Percentiles rank a stretch among this genome's conserved stretches.
phyloP scores from a whole-genome alignment of 2,797 vertebrate genomes.

The Phoxinus dragarum region DNA sequence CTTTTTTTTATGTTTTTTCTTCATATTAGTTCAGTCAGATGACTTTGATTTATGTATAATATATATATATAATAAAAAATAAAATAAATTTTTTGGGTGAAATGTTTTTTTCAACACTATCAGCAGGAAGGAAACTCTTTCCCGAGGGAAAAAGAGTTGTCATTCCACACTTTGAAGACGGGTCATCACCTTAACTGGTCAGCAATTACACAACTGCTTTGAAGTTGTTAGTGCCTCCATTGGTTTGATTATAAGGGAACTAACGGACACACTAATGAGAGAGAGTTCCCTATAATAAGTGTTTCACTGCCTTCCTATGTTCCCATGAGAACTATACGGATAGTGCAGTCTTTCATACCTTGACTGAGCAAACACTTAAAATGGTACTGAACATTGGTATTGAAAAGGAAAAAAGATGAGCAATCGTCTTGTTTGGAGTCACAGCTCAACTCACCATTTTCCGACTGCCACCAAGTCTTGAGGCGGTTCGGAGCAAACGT shows the following conservation, averaged over 20 bases:
- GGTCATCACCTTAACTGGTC: constrained; percentile 58
- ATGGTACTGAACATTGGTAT: background rate
- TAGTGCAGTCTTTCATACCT: background rate
- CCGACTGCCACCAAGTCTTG: constrained; percentile 98
- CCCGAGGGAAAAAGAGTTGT: constrained; percentile 32
- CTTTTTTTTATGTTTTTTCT: background rate
- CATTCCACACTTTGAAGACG: constrained; percentile 57
- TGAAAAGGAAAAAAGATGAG: background rate
- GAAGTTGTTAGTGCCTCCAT: constrained; percentile 60
- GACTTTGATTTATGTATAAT: background rate
- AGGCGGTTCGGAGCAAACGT: constrained; percentile 92
- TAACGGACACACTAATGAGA: constrained; percentile 58
- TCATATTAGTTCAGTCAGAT: background rate
- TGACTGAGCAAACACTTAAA: constrained; percentile 1
- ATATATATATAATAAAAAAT: too few relatives aligned
- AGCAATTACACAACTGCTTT: constrained; percentile 64
- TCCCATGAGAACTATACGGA: constrained; percentile 51
- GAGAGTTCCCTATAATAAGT: constrained; percentile 62
- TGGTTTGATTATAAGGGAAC: constrained; percentile 67
- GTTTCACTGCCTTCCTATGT: constrained; percentile 47
- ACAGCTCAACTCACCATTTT: constrained; percentile 85
- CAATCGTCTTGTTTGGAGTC: background rate
- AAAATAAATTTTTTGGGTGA: background rate
- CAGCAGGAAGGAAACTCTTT: constrained; percentile 33
- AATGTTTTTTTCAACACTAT: background rate